phyloP scores from a whole-genome alignment of 2,113 vertebrate species.

The Gasterosteus aculeatus region DNA sequence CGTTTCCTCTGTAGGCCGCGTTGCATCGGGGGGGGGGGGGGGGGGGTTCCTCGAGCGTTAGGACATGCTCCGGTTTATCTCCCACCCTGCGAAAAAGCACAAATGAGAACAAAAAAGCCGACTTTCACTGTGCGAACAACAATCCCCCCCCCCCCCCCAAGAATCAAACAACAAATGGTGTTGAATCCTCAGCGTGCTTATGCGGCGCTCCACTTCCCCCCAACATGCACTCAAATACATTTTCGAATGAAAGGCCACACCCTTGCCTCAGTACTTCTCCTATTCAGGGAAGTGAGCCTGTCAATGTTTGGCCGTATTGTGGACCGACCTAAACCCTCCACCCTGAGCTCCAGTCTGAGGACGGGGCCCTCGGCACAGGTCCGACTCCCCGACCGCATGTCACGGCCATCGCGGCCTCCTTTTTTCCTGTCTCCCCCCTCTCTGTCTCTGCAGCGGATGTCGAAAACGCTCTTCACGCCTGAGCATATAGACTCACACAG shows the following conservation, averaged over 20 bases:
- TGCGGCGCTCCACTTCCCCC: slow-evolving; percentile 69
- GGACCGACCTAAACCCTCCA: slow-evolving; percentile 5
- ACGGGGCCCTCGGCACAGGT: not conserved
- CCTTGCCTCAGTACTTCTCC: slow-evolving; percentile 66
- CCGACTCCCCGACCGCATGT: slow-evolving; percentile 30
- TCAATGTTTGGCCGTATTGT: slow-evolving; percentile 9
- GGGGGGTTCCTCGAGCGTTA: slow-evolving; percentile 11
- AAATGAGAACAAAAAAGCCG: not conserved
- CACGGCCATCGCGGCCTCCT: slow-evolving; percentile 41
- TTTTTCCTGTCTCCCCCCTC: not conserved
- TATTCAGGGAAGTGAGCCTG: slow-evolving; percentile 34
- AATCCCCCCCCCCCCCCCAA: fast-evolving
- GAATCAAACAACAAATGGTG: slow-evolving; percentile 29
- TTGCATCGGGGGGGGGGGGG: slow-evolving; percentile 15
- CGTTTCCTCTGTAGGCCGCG: slow-evolving; percentile 38
- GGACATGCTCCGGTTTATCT: slow-evolving; percentile 25
- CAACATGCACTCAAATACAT: slow-evolving; percentile 47
- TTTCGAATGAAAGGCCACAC: slow-evolving; percentile 77
- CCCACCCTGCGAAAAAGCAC: slow-evolving; percentile 49
- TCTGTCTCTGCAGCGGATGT: slow-evolving; percentile 69
- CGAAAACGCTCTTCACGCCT: slow-evolving; percentile 27
- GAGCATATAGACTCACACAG: slow-evolving; percentile 33
- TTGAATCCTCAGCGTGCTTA: slow-evolving; percentile 15
- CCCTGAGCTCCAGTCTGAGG: not conserved
- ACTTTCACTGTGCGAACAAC: not conserved